These are phyloP conservation scores for Tuta absoluta DNA, from an alignment of 2,888 invertebrate species.

Conservation along the genomic window DNA sequence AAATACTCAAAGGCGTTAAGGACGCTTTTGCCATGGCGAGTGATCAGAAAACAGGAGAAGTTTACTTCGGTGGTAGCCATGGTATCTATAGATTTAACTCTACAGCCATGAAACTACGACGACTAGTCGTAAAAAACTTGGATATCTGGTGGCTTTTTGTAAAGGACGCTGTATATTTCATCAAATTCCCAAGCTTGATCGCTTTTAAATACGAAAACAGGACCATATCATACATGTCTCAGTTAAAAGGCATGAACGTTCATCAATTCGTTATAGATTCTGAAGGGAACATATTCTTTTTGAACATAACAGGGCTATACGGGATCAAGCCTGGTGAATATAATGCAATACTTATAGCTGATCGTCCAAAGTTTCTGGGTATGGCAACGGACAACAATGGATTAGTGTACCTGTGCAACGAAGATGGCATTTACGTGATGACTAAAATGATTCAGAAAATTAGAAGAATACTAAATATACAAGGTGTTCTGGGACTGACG, in stretches of 20 bases:
- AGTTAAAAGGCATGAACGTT: conserved; percentile 46
- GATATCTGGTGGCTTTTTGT: conserved; percentile 70
- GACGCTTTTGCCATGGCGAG: conserved; percentile 67
- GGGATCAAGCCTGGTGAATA: conserved; percentile 47
- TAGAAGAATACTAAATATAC: conserved; percentile 53
- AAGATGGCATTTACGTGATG: conserved; percentile 63
- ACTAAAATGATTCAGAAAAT: conserved; percentile 57
- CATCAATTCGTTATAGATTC: conserved; percentile 66
- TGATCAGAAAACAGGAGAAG: conserved; percentile 46
- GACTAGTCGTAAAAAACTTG: conserved; percentile 53
- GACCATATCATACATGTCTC: conserved; percentile 44
- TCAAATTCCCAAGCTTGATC: conserved; percentile 63
- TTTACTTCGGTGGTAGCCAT: conserved; percentile 68
- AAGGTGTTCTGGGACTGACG: conserved; percentile 61
- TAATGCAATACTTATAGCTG: conserved; percentile 47
- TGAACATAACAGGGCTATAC: conserved; percentile 63
- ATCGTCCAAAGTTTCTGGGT: conserved; percentile 55
- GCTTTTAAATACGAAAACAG: conserved; percentile 57
- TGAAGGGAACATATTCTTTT: conserved; percentile 59
- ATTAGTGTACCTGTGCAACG: conserved; percentile 58
- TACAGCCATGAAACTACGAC: conserved; percentile 44
- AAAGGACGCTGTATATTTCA: conserved; percentile 57
- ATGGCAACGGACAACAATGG: conserved; percentile 61
- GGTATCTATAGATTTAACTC: conserved; percentile 66
- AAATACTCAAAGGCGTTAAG: conserved; percentile 62